Base-by-base conservation (phyloP, 2,797 vertebrate genomes). In the Rhinatrema bivittatum region DNA sequence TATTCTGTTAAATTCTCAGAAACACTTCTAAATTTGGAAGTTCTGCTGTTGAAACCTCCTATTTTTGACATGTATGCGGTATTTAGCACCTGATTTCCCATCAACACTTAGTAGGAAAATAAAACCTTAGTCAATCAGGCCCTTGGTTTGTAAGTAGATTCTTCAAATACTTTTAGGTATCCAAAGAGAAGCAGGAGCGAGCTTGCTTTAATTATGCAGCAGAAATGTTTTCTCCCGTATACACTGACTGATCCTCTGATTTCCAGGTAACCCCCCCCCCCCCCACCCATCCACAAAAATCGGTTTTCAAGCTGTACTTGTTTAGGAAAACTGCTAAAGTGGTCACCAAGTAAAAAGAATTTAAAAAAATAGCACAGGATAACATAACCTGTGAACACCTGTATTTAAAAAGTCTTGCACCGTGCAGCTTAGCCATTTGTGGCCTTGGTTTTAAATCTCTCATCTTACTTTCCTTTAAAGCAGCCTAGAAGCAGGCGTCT, bases 291-390 rank as follows among this genome's bases (percentile, higher is more conserved):
- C n/a, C n/a, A n/a, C n/a, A n/a, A n/a, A n/a, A 42, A 39, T 48
- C 46, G 65, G 50, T 60, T 73, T 76, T 82, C 79, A 70, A 80
- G 72, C 73, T 10, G 1, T 72, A 72, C 68, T 81, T 87, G 79
- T 79, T 75, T 63, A 60, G 43, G 46, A 50, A 53, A 40, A 47
- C 74, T 75, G 80, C 78, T 70, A 79, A 75, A 64, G 48, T 63
- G 55, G 54, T 41, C n/a, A n/a, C n/a, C n/a, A n/a, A n/a, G n/a
- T n/a, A n/a, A n/a, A n/a, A n/a, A n/a, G n/a, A n/a, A n/a, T n/a
- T n/a, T n/a, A n/a, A n/a, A n/a, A n/a, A n/a, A n/a, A n/a, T n/a
- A n/a, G n/a, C n/a, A n/a, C n/a, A n/a, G n/a, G n/a, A n/a, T n/a
- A n/a, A n/a, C n/a, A n/a, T n/a, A n/a, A n/a, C n/a, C n/a, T 13